Conservation (phyloP, 2,888 invertebrate genomes). For the Poecilus cupreus region DNA sequence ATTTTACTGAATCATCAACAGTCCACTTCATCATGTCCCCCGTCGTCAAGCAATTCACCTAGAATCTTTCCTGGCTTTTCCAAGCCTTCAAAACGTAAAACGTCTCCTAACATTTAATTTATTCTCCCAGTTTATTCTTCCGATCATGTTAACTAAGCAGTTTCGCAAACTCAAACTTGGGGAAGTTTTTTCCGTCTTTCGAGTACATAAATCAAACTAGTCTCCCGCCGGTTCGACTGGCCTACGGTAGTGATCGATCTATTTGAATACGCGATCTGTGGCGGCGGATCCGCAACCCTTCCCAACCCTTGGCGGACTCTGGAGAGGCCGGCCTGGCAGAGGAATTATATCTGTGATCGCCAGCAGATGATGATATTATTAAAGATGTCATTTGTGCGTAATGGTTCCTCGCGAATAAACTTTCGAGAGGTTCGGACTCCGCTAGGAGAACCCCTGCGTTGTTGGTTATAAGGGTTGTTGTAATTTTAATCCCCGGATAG, state of each 20-base stretch:
- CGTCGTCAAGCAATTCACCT: not conserved
- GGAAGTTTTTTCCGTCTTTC: slow-evolving; percentile 45
- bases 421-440: slow-evolving; percentile 6
- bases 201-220: slow-evolving; percentile 50
- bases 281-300: not conserved
- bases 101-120: slow-evolving; percentile 39
- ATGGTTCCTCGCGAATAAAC: slow-evolving; percentile 45
- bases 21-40: not conserved
- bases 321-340: not conserved
- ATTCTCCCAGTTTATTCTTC: slow-evolving; percentile 50
- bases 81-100: not conserved
- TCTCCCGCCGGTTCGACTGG: not conserved
- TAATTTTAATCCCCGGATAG: slow-evolving; percentile 52
- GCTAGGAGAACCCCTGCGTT: not conserved
- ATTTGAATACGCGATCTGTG: slow-evolving; percentile 47
- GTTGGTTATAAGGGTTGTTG: slow-evolving; percentile 31
- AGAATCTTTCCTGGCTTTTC: not conserved
- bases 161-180: slow-evolving; percentile 46
- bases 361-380: slow-evolving; percentile 49
- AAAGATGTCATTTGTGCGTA: slow-evolving; percentile 56
- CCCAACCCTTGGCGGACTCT: not conserved
- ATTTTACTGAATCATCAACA: not conserved
- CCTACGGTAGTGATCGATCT: slow-evolving; percentile 46
- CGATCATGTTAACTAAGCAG: slow-evolving; percentile 54
- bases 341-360: slow-evolving; percentile 40